Conservation (phyloP, 2,113 vertebrate genomes). For the Psilopogon haemacephalus region DNA sequence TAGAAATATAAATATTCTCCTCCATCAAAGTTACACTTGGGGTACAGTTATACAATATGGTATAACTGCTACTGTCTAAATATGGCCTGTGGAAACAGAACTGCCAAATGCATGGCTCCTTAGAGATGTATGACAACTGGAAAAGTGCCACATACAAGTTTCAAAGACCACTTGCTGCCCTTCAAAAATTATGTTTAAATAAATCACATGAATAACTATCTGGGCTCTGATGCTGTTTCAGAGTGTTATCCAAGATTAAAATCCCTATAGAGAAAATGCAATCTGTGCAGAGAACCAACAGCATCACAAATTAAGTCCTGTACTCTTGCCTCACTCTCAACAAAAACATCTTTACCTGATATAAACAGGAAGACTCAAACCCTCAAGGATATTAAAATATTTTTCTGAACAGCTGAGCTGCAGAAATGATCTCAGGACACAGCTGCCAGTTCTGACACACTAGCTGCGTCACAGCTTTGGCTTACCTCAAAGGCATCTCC, state of each 20-base stretch:
- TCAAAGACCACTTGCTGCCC: not conserved
- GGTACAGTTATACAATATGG: not conserved
- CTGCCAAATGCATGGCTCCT: not conserved
- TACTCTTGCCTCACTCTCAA: not conserved
- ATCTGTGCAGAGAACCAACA: not conserved
- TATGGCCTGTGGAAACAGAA: not conserved
- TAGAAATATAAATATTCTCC: not conserved
- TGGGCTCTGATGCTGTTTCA: not conserved
- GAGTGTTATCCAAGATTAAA: not conserved
- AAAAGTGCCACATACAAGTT: not conserved
- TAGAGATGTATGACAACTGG: not conserved
- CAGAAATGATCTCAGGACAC: not conserved
- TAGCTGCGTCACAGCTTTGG: not conserved
- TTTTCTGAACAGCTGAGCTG: not conserved
- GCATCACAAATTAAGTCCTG: not conserved
- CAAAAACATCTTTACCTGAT: not conserved
- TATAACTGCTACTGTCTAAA: not conserved
- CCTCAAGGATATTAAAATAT: not conserved
- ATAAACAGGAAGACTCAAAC: not conserved
- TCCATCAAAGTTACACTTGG: not conserved
- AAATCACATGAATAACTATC: not conserved
- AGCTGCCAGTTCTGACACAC: not conserved
- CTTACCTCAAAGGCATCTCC: not conserved
- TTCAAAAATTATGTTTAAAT: not conserved
- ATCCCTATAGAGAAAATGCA: not conserved